These are phyloP conservation scores for Helarctos malayanus DNA, from an alignment of 2,797 vertebrate genomes.

Conservation along the genomic window DNA sequence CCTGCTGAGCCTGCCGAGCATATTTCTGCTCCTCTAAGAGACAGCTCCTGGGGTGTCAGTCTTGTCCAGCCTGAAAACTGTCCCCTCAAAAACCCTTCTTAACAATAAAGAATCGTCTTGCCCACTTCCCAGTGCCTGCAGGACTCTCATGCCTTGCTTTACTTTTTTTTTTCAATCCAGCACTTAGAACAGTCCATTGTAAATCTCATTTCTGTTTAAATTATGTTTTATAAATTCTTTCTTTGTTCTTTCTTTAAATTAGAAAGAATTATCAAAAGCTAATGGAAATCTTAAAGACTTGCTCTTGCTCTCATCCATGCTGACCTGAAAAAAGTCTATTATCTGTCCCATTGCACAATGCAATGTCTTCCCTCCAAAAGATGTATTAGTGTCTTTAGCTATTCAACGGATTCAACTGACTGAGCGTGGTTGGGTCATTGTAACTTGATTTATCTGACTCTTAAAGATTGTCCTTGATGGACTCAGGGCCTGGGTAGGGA, in stretches of 20 bases:
- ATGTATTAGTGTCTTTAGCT: slow-evolving; percentile 88
- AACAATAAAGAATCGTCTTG: background rate
- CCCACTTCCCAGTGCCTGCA: background rate
- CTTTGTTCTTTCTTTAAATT: slow-evolving; percentile 77
- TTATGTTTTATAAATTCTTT: slow-evolving; percentile 64
- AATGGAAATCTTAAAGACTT: slow-evolving; percentile 71
- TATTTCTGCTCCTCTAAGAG: background rate
- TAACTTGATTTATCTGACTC: slow-evolving; percentile 87
- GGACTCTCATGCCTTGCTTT: background rate
- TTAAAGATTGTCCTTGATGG: slow-evolving; percentile 85
- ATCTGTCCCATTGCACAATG: slow-evolving; percentile 89
- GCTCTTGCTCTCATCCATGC: slow-evolving; percentile 41
- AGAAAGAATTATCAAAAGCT: slow-evolving; percentile 63
- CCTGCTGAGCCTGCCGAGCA: background rate
- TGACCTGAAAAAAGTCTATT: slow-evolving; percentile 86
- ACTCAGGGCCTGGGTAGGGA: slow-evolving; percentile 49
- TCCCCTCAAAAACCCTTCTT: background rate
- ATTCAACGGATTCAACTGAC: slow-evolving; percentile 89
- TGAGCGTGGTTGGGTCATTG: slow-evolving; percentile 84
- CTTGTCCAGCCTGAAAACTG: background rate
- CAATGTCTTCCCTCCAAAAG: slow-evolving; percentile 87
- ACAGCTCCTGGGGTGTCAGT: background rate
- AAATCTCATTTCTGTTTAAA: slow-evolving; percentile 74
- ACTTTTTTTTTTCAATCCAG: background rate
- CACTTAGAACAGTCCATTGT: slow-evolving; percentile 55